These are phyloP conservation scores for Hyla sarda DNA, from an alignment of 2,113 vertebrate genomes.

Conservation along the genomic window DNA sequence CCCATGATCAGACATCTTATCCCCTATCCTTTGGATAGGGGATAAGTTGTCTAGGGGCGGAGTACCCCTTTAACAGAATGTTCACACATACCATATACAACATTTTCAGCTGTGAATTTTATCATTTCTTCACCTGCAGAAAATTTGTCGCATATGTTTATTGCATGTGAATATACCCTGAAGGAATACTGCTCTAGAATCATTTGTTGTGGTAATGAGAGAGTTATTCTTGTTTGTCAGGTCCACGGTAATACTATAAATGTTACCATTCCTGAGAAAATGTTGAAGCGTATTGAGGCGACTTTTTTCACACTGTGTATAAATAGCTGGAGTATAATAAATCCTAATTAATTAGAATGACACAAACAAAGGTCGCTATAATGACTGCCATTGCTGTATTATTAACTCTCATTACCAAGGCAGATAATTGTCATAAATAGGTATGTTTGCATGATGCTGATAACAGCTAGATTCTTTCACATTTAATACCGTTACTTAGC, in stretches of 20 bases:
- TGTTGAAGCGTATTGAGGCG: background rate
- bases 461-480: background rate
- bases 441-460: conserved; percentile 27
- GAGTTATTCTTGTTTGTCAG: background rate
- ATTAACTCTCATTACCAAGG: conserved; percentile 36
- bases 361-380: conserved; percentile 34
- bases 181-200: no score
- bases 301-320: background rate
- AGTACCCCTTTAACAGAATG: no score
- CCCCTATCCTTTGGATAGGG: no score
- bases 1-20: no score
- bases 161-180: no score
- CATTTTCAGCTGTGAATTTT: no score
- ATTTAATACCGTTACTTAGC: background rate
- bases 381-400: conserved; percentile 1
- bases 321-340: conserved; percentile 20
- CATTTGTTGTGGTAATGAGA: background rate
- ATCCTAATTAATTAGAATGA: conserved; percentile 35
- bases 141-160: no score
- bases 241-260: background rate
- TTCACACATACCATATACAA: no score
- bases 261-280: background rate
- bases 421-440: conserved; percentile 4
- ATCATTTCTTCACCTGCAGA: no score
- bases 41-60: no score